Conservation (phyloP, 1,140 invertebrate genomes). For the Tetramorium simillimum region DNA sequence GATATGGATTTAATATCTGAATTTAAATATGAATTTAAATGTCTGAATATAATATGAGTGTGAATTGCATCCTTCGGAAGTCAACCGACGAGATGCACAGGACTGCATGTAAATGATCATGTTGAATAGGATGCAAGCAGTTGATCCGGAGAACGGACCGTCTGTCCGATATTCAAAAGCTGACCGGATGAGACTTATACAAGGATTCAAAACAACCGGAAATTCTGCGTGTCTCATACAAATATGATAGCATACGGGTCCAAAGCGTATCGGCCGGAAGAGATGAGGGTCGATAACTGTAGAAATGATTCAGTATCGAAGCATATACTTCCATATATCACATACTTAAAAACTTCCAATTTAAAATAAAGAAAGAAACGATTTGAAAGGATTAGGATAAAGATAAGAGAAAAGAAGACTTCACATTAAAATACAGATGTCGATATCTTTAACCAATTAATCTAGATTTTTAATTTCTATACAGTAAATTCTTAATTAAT, state of each 20-base stretch:
- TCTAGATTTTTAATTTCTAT: not conserved
- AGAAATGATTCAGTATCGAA: not conserved
- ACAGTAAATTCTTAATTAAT: not conserved
- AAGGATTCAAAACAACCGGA: conserved; percentile 64
- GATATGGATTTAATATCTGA: not conserved
- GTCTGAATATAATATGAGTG: not conserved
- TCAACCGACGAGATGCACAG: not conserved
- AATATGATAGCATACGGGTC: conserved; percentile 33
- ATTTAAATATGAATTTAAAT: conserved; percentile 13
- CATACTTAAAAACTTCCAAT: not conserved
- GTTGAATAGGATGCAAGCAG: conserved; percentile 60
- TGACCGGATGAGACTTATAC: conserved; percentile 68
- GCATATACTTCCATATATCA: not conserved
- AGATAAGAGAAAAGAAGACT: not conserved
- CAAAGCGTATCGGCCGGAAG: conserved; percentile 37
- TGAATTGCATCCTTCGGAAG: conserved; percentile 17
- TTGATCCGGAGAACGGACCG: conserved; percentile 61
- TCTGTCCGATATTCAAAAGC: conserved; percentile 40
- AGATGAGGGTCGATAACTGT: conserved; percentile 30
- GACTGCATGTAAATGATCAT: conserved; percentile 50
- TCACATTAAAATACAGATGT: not conserved
- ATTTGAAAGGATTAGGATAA: not conserved
- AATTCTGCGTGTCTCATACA: conserved; percentile 45
- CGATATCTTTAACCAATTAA: not conserved
- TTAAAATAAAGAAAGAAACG: not conserved